These are phyloP conservation scores for Trachemys scripta DNA, from an alignment of 2,113 vertebrate genomes.

Conservation along the genomic window DNA sequence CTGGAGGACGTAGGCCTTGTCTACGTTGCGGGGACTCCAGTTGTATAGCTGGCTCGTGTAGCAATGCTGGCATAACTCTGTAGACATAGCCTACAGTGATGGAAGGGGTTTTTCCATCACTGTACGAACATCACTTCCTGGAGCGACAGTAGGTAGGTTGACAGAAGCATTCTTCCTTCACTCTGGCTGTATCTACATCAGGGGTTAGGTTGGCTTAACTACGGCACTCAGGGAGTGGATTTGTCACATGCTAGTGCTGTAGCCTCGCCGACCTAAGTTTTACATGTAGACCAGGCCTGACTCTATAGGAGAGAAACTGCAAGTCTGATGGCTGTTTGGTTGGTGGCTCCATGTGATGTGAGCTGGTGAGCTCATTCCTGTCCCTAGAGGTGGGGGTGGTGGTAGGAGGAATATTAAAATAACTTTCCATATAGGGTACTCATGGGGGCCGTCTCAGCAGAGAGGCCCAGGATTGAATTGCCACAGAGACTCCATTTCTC, in stretches of 20 bases:
- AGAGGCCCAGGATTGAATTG: neutral
- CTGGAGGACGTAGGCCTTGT: neutral
- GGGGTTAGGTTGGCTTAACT: neutral
- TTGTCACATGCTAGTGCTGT: neutral
- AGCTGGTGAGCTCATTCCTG: conserved; percentile 18
- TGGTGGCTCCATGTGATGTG: neutral
- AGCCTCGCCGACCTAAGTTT: neutral
- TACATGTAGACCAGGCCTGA: neutral
- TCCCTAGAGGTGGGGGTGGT: neutral
- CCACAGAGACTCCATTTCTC: neutral
- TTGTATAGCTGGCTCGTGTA: neutral
- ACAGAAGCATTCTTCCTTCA: neutral
- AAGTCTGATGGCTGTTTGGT: accelerated
- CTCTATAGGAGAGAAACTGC: neutral
- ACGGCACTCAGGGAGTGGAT: too few species aligned
- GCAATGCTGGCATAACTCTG: neutral
- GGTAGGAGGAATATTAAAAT: neutral
- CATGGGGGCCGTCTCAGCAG: accelerated
- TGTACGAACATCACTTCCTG: neutral
- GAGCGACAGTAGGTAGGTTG: neutral
- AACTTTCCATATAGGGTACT: neutral
- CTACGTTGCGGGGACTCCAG: neutral
- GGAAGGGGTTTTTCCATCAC: neutral
- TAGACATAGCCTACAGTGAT: neutral
- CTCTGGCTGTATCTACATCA: neutral